Base-by-base conservation (phyloP, 1,140 invertebrate genomes). In the Ylistrum balloti region DNA sequence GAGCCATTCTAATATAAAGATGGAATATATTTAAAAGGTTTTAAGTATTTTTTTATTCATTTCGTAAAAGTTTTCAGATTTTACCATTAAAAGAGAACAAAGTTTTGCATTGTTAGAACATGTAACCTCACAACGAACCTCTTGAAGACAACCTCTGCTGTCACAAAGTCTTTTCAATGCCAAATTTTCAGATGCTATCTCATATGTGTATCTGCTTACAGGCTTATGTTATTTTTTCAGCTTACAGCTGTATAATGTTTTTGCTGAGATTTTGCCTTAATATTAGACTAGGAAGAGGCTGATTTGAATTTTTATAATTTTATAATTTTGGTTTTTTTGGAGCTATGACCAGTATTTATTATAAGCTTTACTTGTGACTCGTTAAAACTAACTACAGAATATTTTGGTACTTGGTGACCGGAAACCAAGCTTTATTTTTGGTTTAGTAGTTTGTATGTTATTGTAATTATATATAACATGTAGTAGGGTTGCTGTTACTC, bases 261-360 rank as follows among this genome's bases (percentile, higher is more conserved):
- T 74, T 28, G 56, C 56, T 74, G n/a, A 74, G 56, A 74, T 74
- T 74, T 74, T 74, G 56, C 56, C 56, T 74, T 74, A 74, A 74
- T 74, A 74, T 74, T 74, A 74, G 56, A 74, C 28, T 74, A 74
- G 56, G 56, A 74, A 74, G 0, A 74, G n/a, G 56, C 56, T 74
- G 56, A 74, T 74, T 74, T 74, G 56, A 74, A n/a, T n/a, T n/a
- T 74, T 74, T 74, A 74, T 74, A n/a, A 74, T 74, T 74, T 74
- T 74, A 17, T 74, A 74, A 28, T 28, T 28, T 74, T 74, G 3
- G n/a, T 74, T 74, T 1, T 74, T 74, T 74, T n/a, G 45, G 20
- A 28, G 56, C 56, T 74, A n/a, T 74, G n/a, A 74, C n/a, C 2
- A 28, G 56, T n/a, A 74, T 74, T 28, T 28, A 17, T 74, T 74